phyloP scores from a whole-genome alignment of 2,113 vertebrate species.

The Hippocampus comes region DNA sequence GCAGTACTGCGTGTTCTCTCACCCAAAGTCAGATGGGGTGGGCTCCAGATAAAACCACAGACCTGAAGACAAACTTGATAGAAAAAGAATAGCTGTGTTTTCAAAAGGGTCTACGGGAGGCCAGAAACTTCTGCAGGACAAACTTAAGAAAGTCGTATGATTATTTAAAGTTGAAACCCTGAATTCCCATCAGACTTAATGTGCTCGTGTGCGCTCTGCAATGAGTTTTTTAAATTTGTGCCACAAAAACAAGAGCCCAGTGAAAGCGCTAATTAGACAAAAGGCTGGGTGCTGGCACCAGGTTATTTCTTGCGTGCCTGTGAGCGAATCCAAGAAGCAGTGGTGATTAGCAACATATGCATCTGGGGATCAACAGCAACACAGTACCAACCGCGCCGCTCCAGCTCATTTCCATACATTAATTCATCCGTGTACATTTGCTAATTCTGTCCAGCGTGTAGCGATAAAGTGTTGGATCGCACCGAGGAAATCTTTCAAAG shows the following conservation, averaged over 20 bases:
- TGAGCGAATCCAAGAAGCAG: slow-evolving; percentile 69
- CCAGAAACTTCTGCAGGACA: slow-evolving; percentile 35
- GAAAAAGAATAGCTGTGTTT: neutral
- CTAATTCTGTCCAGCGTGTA: slow-evolving; percentile 54
- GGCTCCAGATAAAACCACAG: neutral
- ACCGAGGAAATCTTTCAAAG: slow-evolving; percentile 46
- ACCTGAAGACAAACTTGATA: neutral
- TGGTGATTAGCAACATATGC: slow-evolving; percentile 70
- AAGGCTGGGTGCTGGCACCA: slow-evolving; percentile 65
- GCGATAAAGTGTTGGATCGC: slow-evolving; percentile 48
- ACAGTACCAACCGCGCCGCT: slow-evolving; percentile 46
- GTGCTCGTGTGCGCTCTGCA: slow-evolving; percentile 53
- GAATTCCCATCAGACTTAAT: slow-evolving; percentile 52
- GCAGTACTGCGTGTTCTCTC: neutral
- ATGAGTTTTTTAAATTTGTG: slow-evolving; percentile 56
- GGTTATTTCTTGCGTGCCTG: slow-evolving; percentile 69
- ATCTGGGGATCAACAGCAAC: slow-evolving; percentile 67
- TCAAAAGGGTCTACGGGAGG: slow-evolving; percentile 15
- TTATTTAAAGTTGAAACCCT: slow-evolving; percentile 53
- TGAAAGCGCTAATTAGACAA: slow-evolving; percentile 67
- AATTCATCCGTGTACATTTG: slow-evolving; percentile 64
- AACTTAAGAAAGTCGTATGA: slow-evolving; percentile 43
- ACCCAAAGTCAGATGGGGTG: neutral
- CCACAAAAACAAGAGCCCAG: slow-evolving; percentile 53
- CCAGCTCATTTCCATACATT: slow-evolving; percentile 67